Percentiles rank a stretch among this genome's conserved stretches.
phyloP scores from a whole-genome alignment of 2,888 invertebrate species.

The Agriopis leucophaearia region DNA sequence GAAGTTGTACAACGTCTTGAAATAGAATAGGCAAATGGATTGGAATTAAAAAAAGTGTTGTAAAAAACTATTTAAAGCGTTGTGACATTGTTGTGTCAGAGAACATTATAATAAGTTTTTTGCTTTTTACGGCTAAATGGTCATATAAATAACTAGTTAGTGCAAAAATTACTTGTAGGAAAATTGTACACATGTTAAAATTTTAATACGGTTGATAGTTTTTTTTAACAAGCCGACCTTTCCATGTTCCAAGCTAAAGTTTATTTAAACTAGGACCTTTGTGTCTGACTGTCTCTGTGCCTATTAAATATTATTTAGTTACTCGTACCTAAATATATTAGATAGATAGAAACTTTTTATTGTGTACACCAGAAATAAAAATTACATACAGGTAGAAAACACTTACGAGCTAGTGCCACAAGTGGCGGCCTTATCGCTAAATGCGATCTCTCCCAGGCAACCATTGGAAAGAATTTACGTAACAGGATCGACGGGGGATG shows the following conservation, averaged over 20 bases:
- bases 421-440: no score
- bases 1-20: conserved; percentile 4
- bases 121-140: background rate
- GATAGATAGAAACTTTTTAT: no score
- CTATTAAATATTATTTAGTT: no score
- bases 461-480: no score
- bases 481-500: no score
- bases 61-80: conserved; percentile 6
- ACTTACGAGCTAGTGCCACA: no score
- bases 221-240: background rate
- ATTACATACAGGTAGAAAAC: no score
- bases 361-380: no score
- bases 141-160: background rate
- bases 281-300: no score
- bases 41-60: conserved; percentile 10
- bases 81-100: conserved; percentile 13
- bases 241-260: background rate
- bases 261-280: no score
- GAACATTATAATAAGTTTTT: background rate
- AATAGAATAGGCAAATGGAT: conserved; percentile 19
- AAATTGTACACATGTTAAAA: background rate
- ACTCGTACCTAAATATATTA: no score
- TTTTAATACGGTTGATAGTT: background rate
- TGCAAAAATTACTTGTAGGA: background rate
- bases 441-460: no score